Evolutionary conservation across 2,797 vertebrate species (phyloP), one percentile per base, ranked within the genome.

Genomic region (Chaunax sp.): DNA sequence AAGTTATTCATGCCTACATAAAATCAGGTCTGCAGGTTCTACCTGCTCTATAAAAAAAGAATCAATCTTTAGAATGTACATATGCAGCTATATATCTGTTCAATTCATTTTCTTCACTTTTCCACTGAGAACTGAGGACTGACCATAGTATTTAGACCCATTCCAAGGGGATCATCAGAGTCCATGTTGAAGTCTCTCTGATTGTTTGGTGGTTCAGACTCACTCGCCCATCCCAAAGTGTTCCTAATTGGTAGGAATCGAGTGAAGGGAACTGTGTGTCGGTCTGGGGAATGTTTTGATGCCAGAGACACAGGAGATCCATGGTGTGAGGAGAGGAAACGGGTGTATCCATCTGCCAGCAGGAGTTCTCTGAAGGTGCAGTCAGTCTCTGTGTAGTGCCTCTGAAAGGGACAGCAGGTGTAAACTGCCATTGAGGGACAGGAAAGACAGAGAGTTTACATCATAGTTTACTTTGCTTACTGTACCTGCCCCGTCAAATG

Each of bases 311-410:
- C 45, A 7, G 85, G 85, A 70, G 84, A 67, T 46, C 84, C 65
- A 23, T 90, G 74, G 44, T 82, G 84, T 6, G 84, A 80, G 52
- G 90, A 94, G 0, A 93, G 64, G 64, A 95, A 93, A 19, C 87
- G 87, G 18, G 90, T 91, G 82, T 94, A 94, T 60, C 93, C 92
- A 2, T 94, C 90, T 7, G 77, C 90, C 69, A 89, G 90, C 64
- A 94, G 65, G 64, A 91, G 69, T 44, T 95, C 94, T 56, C 72
- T 85, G 89, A 95, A 94, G 71, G 70, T 85, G 79, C 93, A 95
- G 82, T 93, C 91, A 0, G 68, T 41, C 50, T 92, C 89, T 1
- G 72, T 30, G 78, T 90, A 93, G 8, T 25, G 23, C 0, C 61
- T 82, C 87, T 89, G 75, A 55, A 72, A 77, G 18, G 22, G 35